These are phyloP conservation scores for Eudemis profundana DNA, from an alignment of 2,888 invertebrate species.

Conservation along the genomic window DNA sequence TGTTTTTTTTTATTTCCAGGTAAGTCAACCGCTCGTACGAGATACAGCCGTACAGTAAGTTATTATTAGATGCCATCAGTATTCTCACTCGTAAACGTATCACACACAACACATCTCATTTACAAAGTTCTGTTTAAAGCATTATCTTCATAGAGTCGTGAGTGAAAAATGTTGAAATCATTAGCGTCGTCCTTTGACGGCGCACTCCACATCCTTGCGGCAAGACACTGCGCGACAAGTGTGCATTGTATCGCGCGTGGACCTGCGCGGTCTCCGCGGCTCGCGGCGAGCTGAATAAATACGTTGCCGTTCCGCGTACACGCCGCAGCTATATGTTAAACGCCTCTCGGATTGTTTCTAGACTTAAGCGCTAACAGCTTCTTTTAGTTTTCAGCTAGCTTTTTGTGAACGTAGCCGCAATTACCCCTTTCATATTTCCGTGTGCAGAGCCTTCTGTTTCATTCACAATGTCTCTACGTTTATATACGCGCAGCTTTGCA, in stretches of 20 bases:
- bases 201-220: slow-evolving; percentile 27
- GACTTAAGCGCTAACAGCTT: slow-evolving; percentile 69
- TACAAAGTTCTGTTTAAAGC: slow-evolving; percentile 8
- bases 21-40: slow-evolving; percentile 13
- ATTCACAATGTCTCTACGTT: slow-evolving; percentile 65
- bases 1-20: slow-evolving; percentile 27
- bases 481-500: slow-evolving; percentile 61
- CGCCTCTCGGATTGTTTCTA: slow-evolving; percentile 63
- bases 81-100: neutral
- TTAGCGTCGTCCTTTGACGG: slow-evolving; percentile 33
- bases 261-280: slow-evolving; percentile 31
- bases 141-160: slow-evolving; percentile 2
- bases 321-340: slow-evolving; percentile 50
- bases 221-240: slow-evolving; percentile 28
- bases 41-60: neutral
- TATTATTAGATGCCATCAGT: neutral
- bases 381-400: slow-evolving; percentile 73
- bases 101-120: neutral
- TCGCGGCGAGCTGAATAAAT: slow-evolving; percentile 55
- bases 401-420: slow-evolving; percentile 71
- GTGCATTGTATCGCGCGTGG: slow-evolving; percentile 28
- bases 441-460: slow-evolving; percentile 73
- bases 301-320: slow-evolving; percentile 42
- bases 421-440: slow-evolving; percentile 74
- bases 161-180: slow-evolving; percentile 34